These are phyloP conservation scores for Latheticus oryzae DNA, from an alignment of 2,888 invertebrate species.

Conservation along the genomic window DNA sequence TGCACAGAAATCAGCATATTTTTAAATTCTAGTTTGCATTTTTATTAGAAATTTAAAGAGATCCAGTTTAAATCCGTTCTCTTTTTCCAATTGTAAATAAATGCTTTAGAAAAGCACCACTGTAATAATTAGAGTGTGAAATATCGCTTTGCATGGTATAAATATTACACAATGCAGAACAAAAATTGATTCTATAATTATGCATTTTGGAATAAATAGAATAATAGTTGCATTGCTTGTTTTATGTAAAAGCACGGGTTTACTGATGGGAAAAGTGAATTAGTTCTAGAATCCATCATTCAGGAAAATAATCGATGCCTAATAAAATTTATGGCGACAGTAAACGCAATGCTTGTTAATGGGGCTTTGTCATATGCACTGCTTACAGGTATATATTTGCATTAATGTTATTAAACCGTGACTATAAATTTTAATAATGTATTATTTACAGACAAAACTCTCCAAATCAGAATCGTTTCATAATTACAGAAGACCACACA, in stretches of 20 bases:
- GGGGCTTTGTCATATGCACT: slow-evolving; percentile 32
- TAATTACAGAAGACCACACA: not conserved
- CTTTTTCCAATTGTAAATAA: slow-evolving; percentile 12
- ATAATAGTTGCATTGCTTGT: too few relatives aligned
- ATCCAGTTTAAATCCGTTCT: slow-evolving; percentile 16
- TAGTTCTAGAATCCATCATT: slow-evolving; percentile 14
- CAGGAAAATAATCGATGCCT: slow-evolving; percentile 26
- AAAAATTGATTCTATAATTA: too few relatives aligned
- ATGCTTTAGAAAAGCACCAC: not conserved
- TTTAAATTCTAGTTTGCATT: slow-evolving; percentile 36
- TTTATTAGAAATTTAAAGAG: slow-evolving; percentile 30
- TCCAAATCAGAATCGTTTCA: slow-evolving; percentile 1
- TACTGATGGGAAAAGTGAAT: slow-evolving; percentile 14
- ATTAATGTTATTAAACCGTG: slow-evolving; percentile 28
- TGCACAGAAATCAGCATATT: slow-evolving; percentile 32
- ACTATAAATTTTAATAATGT: slow-evolving; percentile 15
- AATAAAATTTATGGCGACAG: slow-evolving; percentile 26
- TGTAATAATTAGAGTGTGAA: slow-evolving; percentile 25
- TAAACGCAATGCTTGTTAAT: slow-evolving; percentile 25
- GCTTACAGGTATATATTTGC: slow-evolving; percentile 33
- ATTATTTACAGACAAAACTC: slow-evolving; percentile 26
- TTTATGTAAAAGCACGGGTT: too few relatives aligned
- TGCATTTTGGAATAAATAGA: too few relatives aligned
- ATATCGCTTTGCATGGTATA: too few relatives aligned
- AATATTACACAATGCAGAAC: too few relatives aligned